A percentile compares a stretch with the other conserved stretches of the same genome.
These are phyloP conservation scores for Brachionus plicatilis DNA, from an alignment of 1,140 invertebrate species.

Conservation along the genomic window DNA sequence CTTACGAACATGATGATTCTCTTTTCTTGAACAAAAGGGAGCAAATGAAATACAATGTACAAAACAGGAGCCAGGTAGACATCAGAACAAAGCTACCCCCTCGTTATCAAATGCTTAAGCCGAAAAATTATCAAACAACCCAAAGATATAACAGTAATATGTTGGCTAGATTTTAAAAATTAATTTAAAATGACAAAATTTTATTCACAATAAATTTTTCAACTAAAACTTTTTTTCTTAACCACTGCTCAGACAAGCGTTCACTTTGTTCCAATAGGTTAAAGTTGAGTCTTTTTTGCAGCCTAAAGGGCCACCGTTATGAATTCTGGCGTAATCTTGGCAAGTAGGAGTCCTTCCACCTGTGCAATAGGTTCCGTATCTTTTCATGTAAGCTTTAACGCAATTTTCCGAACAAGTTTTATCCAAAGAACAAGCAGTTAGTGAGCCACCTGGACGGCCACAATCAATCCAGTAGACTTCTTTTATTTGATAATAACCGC, in stretches of 20 bases:
- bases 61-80: conserved; percentile 49
- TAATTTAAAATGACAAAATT: not conserved
- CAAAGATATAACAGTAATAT: conserved; percentile 49
- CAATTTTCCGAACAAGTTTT: conserved; percentile 47
- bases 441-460: conserved; percentile 44
- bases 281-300: no score
- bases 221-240: not conserved
- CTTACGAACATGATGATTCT: conserved; percentile 54
- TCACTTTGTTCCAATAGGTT: no score
- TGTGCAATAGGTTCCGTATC: conserved; percentile 42
- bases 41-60: conserved; percentile 55
- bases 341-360: not conserved
- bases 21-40: conserved; percentile 54
- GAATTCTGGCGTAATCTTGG: no score
- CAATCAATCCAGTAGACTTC: conserved; percentile 45
- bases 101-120: conserved; percentile 47
- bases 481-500: conserved; percentile 50
- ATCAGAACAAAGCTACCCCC: conserved; percentile 46
- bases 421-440: conserved; percentile 47
- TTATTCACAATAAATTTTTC: conserved; percentile 31
- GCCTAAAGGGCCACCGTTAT: no score
- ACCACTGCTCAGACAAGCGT: no score
- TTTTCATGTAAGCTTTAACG: conserved; percentile 45
- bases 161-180: conserved; percentile 30
- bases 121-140: conserved; percentile 50